Evolutionary conservation across 2,888 invertebrate genomes (phyloP), one percentile per base, ranked within the genome.

Genomic region (Parnassius smintheus): DNA sequence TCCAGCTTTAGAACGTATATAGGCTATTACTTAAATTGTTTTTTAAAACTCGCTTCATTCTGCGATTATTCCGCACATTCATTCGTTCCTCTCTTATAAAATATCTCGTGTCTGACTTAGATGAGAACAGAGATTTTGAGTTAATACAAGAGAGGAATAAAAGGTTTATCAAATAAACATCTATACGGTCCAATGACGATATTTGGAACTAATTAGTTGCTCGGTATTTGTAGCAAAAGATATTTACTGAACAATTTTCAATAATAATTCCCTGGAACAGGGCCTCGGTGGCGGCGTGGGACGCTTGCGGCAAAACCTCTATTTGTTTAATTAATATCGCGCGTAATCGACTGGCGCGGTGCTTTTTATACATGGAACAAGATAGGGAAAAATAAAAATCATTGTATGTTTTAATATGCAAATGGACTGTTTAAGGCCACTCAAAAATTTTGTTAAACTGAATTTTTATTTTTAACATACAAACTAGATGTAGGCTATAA

Each of bases 281-380:
- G 45, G 54, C 58, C 56, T 48, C 60, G 56, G 60, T 64, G 64
- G 60, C 65, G 64, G 69, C 65, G 63, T 56, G 61, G 69, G 65
- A 62, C 58, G 61, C 54, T 62, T 67, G 66, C 55, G 64, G 67
- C 58, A 42, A 48, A 58, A 61, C 65, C 67, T 70, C 69, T 73
- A 72, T 72, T 73, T 70, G 71, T 71, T 73, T 75, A 74, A 76
- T 77, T 75, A 74, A 74, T 77, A 71, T 74, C 68, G 67, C 68
- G 64, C 68, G 69, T 70, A 71, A 74, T 75, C 70, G 70, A 70
- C 69, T 69, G 63, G 51, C 54, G 22, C 56, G 41, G 10, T 49
- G 53, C 52, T 60, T 56, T 54, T 50, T 35, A 56, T 13, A 59
- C 12, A n/a, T 18, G 45, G 54, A 49, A 56, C 52, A 35, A 48